Evolutionary conservation across 2,888 invertebrate species (phyloP), one percentile per base, ranked within the genome.

Genomic region (Philhelius pedissequus): DNA sequence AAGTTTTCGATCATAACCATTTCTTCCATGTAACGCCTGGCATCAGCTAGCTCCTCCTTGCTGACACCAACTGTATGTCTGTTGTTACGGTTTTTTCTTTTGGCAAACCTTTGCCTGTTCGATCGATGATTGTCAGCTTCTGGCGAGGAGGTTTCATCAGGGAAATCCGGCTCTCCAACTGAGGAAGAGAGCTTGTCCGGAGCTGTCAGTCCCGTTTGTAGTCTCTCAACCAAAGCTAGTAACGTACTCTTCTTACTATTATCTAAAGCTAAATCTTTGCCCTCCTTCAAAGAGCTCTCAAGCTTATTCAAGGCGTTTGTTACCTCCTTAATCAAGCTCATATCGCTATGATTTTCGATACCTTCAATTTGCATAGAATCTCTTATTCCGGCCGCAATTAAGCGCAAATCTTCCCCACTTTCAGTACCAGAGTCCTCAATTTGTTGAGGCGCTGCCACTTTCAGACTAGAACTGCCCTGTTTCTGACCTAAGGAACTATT

Each of bases 1-100:
- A 90, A 88, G 58, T 88, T 89, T 43, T 92, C 92, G 74, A 92
- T 90, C 56, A 93, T 89, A 5, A 93, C 90, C 89, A 93, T 93
- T 87, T 94, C 94, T 90, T 96, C 95, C 87, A 96, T 94, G 88
- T 96, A 93, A 75, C 94, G 94, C 54, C 97, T 93, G 0, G 97
- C 97, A 87, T 95, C 94, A 3, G 95, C 96, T 27, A 97, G 91
- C 88, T 97, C 97, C 89, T 96, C 96, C 52, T 94, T 93, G 43
- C 96, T 96, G 18, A 97, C 97, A 56, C 96, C 96, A 22, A 97
- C 96, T 0, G 97, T 97, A 90, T 97, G 96, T 0, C 97, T 92
- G 56, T 94, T 94, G 82, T 94, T 94, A 32, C 95, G 93, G 86
- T 93, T 93, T 73, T 94, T 93, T 9, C 93, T 91, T 81, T 94